Evolutionary conservation across 2,797 vertebrate genomes (phyloP).

Genomic region (Anisognathus igniventris): DNA sequence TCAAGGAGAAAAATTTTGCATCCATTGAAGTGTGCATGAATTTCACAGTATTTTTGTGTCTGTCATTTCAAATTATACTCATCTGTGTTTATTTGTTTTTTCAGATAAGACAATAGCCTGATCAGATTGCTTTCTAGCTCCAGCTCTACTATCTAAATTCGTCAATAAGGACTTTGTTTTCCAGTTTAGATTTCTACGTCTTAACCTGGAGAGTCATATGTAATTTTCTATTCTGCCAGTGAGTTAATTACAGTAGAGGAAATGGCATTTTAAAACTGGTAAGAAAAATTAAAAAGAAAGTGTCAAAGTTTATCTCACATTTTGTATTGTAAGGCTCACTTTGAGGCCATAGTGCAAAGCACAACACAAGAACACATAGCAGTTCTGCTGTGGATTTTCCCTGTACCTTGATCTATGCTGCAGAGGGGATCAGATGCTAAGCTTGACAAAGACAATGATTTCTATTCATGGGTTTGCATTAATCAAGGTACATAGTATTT

Average conservation of each 20-base stretch:
- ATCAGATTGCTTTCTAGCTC: neutral
- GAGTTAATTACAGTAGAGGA: neutral
- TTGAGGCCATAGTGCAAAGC: neutral
- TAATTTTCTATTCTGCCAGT: neutral
- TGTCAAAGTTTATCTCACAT: neutral
- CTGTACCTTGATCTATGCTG: neutral
- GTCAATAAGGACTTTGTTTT: neutral
- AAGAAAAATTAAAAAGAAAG: neutral
- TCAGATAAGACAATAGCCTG: neutral
- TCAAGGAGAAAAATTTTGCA: conserved; percentile 38
- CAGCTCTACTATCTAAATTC: neutral
- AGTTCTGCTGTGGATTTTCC: neutral
- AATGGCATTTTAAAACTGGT: neutral
- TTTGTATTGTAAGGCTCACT: neutral
- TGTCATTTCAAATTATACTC: conserved; percentile 41
- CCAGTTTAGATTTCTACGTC: neutral
- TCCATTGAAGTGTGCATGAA: conserved; percentile 3
- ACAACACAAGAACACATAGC: neutral
- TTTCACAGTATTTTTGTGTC: conserved; percentile 44
- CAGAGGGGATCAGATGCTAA: neutral
- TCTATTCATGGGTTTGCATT: neutral
- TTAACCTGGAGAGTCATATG: neutral
- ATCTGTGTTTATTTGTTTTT: neutral
- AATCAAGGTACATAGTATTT: neutral
- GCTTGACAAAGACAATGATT: neutral